A percentile compares a stretch with the other conserved stretches of the same genome.
phyloP scores from a whole-genome alignment of 2,113 vertebrate genomes.

The Herpailurus yagouaroundi region DNA sequence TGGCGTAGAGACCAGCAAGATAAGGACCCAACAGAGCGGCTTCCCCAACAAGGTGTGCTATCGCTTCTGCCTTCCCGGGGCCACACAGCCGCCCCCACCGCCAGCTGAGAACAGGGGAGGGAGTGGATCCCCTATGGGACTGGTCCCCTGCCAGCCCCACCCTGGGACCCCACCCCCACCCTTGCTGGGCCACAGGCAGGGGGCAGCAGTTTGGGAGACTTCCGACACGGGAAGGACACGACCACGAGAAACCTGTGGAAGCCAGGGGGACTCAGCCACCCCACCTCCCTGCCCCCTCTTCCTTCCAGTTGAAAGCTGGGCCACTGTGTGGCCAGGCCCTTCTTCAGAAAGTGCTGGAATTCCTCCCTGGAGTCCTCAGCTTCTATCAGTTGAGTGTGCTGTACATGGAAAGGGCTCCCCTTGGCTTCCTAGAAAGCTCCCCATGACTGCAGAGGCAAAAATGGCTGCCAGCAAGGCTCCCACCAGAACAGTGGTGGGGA shows the following conservation, averaged over 20 bases:
- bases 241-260: not conserved
- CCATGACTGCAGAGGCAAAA: no score
- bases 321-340: not conserved
- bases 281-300: no score
- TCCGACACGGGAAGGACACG: no score
- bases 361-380: not conserved
- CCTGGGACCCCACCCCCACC: not conserved
- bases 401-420: no score
- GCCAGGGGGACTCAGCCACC: accelerated
- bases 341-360: not conserved
- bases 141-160: not conserved
- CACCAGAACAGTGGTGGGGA: accelerated
- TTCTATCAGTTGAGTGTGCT: not conserved
- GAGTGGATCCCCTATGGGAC: accelerated
- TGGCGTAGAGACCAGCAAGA: accelerated
- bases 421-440: not conserved
- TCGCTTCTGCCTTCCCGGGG: not conserved
- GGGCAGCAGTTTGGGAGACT: not conserved
- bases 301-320: not conserved
- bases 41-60: not conserved
- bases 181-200: not conserved
- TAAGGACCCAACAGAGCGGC: not conserved
- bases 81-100: not conserved
- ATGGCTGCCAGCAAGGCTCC: not conserved
- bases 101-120: not conserved